Evolutionary conservation across 2,113 vertebrate genomes (phyloP), one percentile per base, ranked within the genome.

Genomic region (Uria lomvia): DNA sequence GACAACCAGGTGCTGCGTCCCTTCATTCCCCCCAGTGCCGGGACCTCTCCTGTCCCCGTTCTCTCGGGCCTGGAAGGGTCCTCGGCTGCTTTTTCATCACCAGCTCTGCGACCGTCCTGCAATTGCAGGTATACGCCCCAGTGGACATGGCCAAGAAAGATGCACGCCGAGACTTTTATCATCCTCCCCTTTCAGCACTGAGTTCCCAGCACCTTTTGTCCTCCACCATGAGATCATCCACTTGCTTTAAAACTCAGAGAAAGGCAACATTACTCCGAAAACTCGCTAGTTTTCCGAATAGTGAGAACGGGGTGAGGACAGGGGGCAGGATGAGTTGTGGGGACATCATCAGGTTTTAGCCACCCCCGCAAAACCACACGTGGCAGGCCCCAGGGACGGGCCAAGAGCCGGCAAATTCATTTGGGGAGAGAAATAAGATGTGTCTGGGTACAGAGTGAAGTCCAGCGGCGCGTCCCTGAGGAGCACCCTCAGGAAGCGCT

Each of bases 1-100:
- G 97, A 94, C 96, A 97, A 97, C 97, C 98, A 98, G 98, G 98
- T 98, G 98, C 91, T 90, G 62, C 59, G 59, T 62, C 86, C 45
- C 53, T 66, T 29, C 32, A 66, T 66, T 23, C 50, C 76, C 6
- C 5, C 49, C 72, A 68, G 77, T 0, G 4, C 65, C 8, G 84
- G 47, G 92, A 89, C 21, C 26, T 72, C 59, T 88, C 75, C 83
- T 82, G 55, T 19, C 24, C 30, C 74, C 3, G 3, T 45, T 94
- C 63, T 88, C 92, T 59, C 70, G 3, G 84, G 38, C 14, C 15
- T 3, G 0, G 62, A 66, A 66, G 40, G 43, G n/a, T 56, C 24
- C 60, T 11, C 0, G 0, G 49, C 11, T 80, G 58, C 18, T 74
- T 95, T 92, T 91, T 42, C 67, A 45, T 52, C 23, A 21, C 12